Percentiles rank a stretch among this genome's conserved stretches.
These are phyloP conservation scores for Merluccius polli DNA, from an alignment of 2,797 vertebrate species.

Conservation along the genomic window DNA sequence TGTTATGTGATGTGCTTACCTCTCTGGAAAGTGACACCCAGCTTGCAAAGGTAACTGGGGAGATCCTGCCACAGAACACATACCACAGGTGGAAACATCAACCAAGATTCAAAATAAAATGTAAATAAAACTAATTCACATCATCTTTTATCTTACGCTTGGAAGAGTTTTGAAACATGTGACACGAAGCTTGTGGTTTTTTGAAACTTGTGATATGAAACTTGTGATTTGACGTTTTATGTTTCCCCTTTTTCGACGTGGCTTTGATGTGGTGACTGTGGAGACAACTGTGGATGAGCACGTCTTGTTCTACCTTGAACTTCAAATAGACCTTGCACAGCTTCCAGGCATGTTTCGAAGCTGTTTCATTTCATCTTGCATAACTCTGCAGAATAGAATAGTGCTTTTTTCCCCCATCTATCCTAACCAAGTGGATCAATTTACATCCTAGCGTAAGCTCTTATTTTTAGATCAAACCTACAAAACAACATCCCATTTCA, in stretches of 20 bases:
- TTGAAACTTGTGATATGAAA: background rate
- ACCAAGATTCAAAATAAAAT: background rate
- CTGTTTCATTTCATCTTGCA: background rate
- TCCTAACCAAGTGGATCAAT: background rate
- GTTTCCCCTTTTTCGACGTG: background rate
- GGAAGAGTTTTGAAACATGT: background rate
- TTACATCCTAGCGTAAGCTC: background rate
- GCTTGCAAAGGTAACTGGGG: constrained; percentile 85
- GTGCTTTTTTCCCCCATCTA: background rate
- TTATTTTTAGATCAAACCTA: background rate
- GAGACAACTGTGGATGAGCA: background rate
- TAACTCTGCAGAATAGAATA: background rate
- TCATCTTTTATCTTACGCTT: background rate
- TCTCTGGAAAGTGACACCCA: constrained; percentile 92
- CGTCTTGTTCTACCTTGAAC: background rate
- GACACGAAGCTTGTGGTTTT: background rate
- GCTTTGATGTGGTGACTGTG: background rate
- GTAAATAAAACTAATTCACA: background rate
- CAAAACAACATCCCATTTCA: background rate
- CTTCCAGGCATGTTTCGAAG: background rate
- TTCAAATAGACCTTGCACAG: background rate
- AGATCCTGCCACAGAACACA: constrained; percentile 79
- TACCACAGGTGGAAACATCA: background rate
- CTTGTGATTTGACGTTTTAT: background rate
- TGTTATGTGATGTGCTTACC: constrained; percentile 68